A percentile compares a stretch with the other conserved stretches of the same genome.
Conservation (phyloP, 2,113 vertebrate species). For the Oryzias curvinotus region DNA sequence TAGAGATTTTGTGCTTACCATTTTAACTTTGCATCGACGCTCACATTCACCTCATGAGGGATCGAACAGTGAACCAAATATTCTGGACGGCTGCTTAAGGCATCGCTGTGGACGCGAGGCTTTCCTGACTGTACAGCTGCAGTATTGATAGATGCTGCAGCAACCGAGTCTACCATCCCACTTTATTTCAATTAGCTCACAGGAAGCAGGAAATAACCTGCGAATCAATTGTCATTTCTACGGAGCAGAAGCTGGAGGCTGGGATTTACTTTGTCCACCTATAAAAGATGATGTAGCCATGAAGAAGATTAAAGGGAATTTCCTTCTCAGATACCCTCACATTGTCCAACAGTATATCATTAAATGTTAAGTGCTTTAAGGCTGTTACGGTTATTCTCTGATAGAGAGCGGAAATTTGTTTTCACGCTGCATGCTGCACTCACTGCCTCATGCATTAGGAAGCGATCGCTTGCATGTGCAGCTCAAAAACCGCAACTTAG, state of each 20-base stretch:
- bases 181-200: constrained; percentile 77
- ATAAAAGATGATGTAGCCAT: constrained; percentile 64
- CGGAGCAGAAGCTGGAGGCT: constrained; percentile 36
- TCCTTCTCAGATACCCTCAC: constrained; percentile 22
- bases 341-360: constrained; percentile 38
- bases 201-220: constrained; percentile 77
- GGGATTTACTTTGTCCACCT: constrained; percentile 63
- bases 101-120: constrained; percentile 11
- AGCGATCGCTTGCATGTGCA: neutral
- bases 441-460: neutral
- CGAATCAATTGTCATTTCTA: constrained; percentile 75
- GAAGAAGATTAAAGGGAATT: constrained; percentile 65
- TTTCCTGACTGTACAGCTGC: constrained; percentile 30
- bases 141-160: constrained; percentile 71
- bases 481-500: neutral
- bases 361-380: constrained; percentile 35
- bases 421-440: constrained; percentile 1
- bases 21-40: neutral
- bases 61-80: constrained; percentile 24
- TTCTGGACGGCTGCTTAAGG: constrained; percentile 41
- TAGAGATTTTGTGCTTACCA: too few relatives aligned
- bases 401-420: constrained; percentile 15
- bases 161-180: constrained; percentile 55
- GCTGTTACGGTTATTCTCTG: constrained; percentile 24
- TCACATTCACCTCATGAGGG: constrained; percentile 16